These are phyloP conservation scores for Dastarcus helophoroides DNA, from an alignment of 2,888 invertebrate species.

Conservation along the genomic window DNA sequence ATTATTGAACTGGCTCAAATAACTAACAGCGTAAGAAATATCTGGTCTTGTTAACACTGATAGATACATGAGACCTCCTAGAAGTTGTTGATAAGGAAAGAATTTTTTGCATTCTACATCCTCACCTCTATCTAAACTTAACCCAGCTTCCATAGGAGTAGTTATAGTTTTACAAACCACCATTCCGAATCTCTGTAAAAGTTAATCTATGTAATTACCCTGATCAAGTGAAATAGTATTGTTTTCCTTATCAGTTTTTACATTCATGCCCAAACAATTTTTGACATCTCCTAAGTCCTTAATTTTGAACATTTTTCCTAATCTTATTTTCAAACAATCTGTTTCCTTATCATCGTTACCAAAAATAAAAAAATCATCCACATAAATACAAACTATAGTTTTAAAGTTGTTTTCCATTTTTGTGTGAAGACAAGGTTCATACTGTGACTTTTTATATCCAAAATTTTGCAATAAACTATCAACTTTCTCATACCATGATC, in stretches of 20 bases:
- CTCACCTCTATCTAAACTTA: slow-evolving; percentile 7
- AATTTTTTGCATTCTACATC: slow-evolving; percentile 5
- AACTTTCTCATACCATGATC: slow-evolving; percentile 6
- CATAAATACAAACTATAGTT: slow-evolving; percentile 15
- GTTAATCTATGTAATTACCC: no score
- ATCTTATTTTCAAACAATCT: slow-evolving; percentile 9
- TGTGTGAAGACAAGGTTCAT: slow-evolving; percentile 11
- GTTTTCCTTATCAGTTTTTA: no score
- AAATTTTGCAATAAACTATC: slow-evolving; percentile 7
- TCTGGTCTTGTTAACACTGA: slow-evolving; percentile 18
- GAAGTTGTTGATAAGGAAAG: slow-evolving; percentile 16
- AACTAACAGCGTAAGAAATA: slow-evolving; percentile 17
- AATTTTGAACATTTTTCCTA: no score
- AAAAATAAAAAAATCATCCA: slow-evolving; percentile 18
- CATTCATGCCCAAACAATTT: no score
- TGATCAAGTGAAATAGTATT: no score
- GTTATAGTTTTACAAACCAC: slow-evolving; percentile 9
- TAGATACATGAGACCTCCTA: slow-evolving; percentile 19
- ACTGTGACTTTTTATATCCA: slow-evolving; percentile 5
- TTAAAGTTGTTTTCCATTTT: slow-evolving; percentile 10
- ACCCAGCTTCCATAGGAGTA: slow-evolving; percentile 15
- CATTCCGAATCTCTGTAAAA: no score
- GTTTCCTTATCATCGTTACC: slow-evolving; percentile 10
- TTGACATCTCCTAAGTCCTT: no score
- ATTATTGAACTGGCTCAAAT: slow-evolving; percentile 18